These are phyloP conservation scores for Agrotis puta DNA, from an alignment of 2,888 invertebrate genomes.

Conservation along the genomic window DNA sequence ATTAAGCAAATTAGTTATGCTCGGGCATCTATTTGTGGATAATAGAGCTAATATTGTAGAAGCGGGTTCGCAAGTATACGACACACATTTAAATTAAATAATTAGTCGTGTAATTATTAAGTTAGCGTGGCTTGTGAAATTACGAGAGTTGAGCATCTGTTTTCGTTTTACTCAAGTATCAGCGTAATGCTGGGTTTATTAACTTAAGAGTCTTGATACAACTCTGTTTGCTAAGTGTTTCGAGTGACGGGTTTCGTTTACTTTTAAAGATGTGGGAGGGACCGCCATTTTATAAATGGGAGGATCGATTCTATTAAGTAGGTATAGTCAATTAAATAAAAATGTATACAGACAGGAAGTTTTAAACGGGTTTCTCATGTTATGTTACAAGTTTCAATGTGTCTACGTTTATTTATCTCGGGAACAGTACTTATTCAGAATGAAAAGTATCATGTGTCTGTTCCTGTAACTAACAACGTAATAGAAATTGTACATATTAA, in stretches of 20 bases:
- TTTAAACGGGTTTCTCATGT: too few relatives aligned
- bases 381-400: too few relatives aligned
- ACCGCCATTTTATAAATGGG: background rate
- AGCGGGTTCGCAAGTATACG: constrained; percentile 41
- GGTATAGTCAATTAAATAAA: too few relatives aligned
- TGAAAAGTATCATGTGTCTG: too few relatives aligned
- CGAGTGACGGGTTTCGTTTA: constrained; percentile 1
- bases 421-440: too few relatives aligned
- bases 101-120: constrained; percentile 66
- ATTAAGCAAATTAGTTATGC: constrained; percentile 58
- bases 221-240: constrained; percentile 3
- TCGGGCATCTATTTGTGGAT: constrained; percentile 39
- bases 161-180: constrained; percentile 49
- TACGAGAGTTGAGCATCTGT: constrained; percentile 56
- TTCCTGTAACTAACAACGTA: too few relatives aligned
- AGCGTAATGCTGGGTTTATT: constrained; percentile 36
- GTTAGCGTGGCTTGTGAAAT: constrained; percentile 58
- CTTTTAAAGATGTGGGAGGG: background rate
- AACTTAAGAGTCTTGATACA: constrained; percentile 22
- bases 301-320: too few relatives aligned
- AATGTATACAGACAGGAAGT: too few relatives aligned
- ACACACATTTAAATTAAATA: constrained; percentile 66
- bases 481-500: too few relatives aligned
- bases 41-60: constrained; percentile 38
- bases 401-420: too few relatives aligned